Conservation (phyloP, 2,888 invertebrate species). For the Kuschelorhynchus macadamiae region DNA sequence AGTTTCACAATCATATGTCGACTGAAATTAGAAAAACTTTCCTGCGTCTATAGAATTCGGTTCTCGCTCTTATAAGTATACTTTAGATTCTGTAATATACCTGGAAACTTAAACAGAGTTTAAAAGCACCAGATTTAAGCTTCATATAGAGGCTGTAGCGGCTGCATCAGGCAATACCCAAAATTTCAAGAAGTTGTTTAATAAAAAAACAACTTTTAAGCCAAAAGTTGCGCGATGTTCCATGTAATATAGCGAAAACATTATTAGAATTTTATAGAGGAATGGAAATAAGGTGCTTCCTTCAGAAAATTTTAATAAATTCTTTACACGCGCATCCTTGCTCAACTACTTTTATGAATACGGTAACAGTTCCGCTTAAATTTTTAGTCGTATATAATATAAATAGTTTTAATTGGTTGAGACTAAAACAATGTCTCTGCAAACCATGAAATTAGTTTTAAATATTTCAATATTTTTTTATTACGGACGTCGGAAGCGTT, state of each 20-base stretch:
- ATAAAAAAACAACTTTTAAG: constrained; percentile 36
- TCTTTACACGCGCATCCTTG: constrained; percentile 24
- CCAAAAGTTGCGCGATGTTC: constrained; percentile 26
- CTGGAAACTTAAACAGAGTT: constrained; percentile 35
- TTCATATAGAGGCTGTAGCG: constrained; percentile 32
- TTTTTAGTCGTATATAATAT: not conserved
- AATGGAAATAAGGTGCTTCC: constrained; percentile 41
- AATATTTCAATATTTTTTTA: too few species aligned
- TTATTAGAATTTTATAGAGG: constrained; percentile 49
- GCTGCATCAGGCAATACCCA: constrained; percentile 25
- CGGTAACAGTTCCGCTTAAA: constrained; percentile 7
- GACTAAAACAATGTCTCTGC: too few species aligned
- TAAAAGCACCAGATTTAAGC: constrained; percentile 32
- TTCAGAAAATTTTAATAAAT: constrained; percentile 39
- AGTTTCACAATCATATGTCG: too few species aligned
- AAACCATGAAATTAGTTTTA: too few species aligned
- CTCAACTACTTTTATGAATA: constrained; percentile 30
- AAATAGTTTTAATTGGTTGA: too few species aligned
- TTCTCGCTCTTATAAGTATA: constrained; percentile 23
- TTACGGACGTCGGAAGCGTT: too few species aligned
- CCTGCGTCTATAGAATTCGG: not conserved
- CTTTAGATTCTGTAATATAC: constrained; percentile 29
- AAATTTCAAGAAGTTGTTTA: constrained; percentile 38
- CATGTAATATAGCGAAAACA: constrained; percentile 44
- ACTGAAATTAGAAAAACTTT: not conserved